These are phyloP conservation scores for Pardalotus punctatus DNA, from an alignment of 2,113 vertebrate species.

Conservation along the genomic window DNA sequence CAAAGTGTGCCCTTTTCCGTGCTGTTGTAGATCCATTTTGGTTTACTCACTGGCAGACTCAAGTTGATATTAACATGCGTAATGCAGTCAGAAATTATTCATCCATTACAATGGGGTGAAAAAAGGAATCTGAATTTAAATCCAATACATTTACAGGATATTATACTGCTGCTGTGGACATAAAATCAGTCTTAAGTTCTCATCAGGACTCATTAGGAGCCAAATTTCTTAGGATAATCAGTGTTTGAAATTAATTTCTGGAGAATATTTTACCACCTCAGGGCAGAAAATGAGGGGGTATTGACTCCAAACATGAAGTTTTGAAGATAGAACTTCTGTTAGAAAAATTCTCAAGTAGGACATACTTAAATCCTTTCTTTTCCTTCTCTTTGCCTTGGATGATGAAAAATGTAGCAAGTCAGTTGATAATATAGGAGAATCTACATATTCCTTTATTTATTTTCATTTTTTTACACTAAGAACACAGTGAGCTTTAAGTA, in stretches of 20 bases:
- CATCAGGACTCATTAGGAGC: not conserved
- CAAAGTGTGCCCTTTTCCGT: not conserved
- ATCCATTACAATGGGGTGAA: fast-evolving
- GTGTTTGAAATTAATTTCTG: not conserved
- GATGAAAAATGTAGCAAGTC: not conserved
- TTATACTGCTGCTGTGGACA: not conserved
- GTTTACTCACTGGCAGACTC: not conserved
- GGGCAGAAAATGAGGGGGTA: not conserved
- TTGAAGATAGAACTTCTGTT: not conserved
- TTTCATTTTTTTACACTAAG: not conserved
- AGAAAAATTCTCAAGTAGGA: not conserved
- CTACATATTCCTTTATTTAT: not conserved
- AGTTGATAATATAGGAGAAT: not conserved
- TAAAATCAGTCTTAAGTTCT: not conserved
- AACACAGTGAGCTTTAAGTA: not conserved
- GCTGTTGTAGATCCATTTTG: not conserved
- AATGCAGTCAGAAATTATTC: not conserved
- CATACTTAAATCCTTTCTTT: not conserved
- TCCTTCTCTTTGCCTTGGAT: not conserved
- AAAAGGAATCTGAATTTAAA: not conserved
- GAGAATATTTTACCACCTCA: fast-evolving
- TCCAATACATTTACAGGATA: not conserved
- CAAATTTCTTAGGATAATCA: not conserved
- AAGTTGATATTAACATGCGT: not conserved
- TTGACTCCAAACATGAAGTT: not conserved